Evolutionary conservation across 2,888 invertebrate genomes (phyloP), one percentile per base, ranked within the genome.

Genomic region (Aplocera efformata): DNA sequence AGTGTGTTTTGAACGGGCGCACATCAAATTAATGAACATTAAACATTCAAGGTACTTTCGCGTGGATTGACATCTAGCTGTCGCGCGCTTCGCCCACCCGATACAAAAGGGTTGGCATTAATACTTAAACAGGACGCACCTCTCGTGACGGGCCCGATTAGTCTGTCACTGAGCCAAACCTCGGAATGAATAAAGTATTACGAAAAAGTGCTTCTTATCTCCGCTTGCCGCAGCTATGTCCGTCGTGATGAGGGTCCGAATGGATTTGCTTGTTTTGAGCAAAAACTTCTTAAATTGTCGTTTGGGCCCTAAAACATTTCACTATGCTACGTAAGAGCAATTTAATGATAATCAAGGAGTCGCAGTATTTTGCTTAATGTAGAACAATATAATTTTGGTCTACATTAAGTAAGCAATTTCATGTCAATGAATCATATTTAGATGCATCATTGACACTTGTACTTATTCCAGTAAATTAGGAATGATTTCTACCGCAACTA

Each of bases 161-260:
- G 65, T 65, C 79, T 83, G 85, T 84, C 85, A 84, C 80, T 78
- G 78, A 71, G 71, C 75, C 67, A 72, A 82, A 79, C 73, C 78
- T 81, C 76, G 68, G 62, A 58, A 77, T 86, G 83, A 88, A 86
- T 85, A 86, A 86, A 88, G 85, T 84, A 85, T 86, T 73, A 79
- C 77, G 78, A 88, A 88, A 88, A 88, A 86, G 84, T 81, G 73
- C 63, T 82, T 69, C 79, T 86, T 88, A 88, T 86, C 86, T 77
- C 63, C 63, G 58, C 52, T 53, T 53, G 59, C 66, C 57, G 37
- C 66, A 69, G 65, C 67, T 62, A 53, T 55, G 63, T 58, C 63
- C 64, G 52, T 58, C 57, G 67, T 84, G 86, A 88, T 79, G 84
- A 85, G 86, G 86, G 86, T 86, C 67, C 59, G 63, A 47, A 37